Evolutionary conservation across 2,797 vertebrate species (phyloP), one percentile per base, ranked within the genome.

Genomic region (Hoplostethus mediterraneus): DNA sequence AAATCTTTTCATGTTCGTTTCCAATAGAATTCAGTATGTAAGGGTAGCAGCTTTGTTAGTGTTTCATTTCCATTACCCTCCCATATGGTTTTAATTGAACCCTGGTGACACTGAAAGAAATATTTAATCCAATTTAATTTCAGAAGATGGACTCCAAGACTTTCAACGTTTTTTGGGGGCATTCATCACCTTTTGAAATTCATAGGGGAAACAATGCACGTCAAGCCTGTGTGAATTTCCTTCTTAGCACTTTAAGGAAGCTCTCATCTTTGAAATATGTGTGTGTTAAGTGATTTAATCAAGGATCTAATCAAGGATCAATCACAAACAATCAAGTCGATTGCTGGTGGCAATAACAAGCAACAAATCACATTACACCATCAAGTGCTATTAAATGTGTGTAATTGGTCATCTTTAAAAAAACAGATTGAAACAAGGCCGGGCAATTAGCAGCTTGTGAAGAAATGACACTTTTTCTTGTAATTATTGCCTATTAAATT

Each of bases 41-140:
- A 6, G 9, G 31, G 14, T 33, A 61, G 4, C 25, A n/a, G 38
- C 64, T 68, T 62, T 4, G 61, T 14, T 36, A 12, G 10, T 31
- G 5, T 51, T 42, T 28, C 13, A 5, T n/a, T 36, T 55, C 4
- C 40, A 28, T 25, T 47, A 21, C 7, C 28, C n/a, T 52, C 51
- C 31, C 42, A 16, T 13, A 3, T 45, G 33, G 28, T 71, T 47
- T 8, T 8, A 59, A n/a, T 56, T 28, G 65, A 75, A 67, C 17
- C 33, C 21, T 42, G 13, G 49, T 72, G 47, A 72, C 54, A 71
- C 12, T 21, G 57, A 21, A 45, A 58, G 28, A 45, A 4, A 12
- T 13, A 28, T 10, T 12, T 10, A 40, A 17, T 67, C 33, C 6
- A 54, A 60, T 82, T 79, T 66, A 51, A 68, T 76, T 64, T 79